Evolutionary conservation across 2,888 invertebrate species (phyloP).

Genomic region (Plagodis dolabraria): DNA sequence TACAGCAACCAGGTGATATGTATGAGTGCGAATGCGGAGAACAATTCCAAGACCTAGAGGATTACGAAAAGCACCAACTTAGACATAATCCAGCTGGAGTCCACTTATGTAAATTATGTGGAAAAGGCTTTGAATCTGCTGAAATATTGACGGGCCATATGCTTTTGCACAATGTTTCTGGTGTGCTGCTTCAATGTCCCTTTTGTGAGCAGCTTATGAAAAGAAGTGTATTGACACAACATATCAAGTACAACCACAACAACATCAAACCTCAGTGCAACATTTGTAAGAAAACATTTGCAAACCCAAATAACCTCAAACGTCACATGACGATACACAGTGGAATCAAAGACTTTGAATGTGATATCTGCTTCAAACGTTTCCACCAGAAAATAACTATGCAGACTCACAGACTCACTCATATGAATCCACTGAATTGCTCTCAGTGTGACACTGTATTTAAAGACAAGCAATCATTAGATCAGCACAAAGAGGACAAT

Average conservation of each 20-base stretch:
- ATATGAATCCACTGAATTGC: conserved; percentile 68
- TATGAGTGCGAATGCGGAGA: conserved; percentile 79
- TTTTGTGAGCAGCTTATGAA: conserved; percentile 72
- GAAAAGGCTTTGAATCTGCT: conserved; percentile 76
- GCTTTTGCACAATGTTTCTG: conserved; percentile 68
- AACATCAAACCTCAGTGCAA: conserved; percentile 73
- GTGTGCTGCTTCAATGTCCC: conserved; percentile 66
- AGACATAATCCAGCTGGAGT: conserved; percentile 72
- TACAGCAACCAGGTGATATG: conserved; percentile 73
- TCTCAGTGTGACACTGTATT: conserved; percentile 68
- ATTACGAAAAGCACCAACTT: conserved; percentile 74
- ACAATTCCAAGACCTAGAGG: conserved; percentile 66
- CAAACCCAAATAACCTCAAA: conserved; percentile 78
- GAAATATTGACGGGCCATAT: conserved; percentile 77
- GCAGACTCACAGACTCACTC: conserved; percentile 78
- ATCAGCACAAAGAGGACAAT: conserved; percentile 59
- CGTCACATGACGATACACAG: conserved; percentile 81
- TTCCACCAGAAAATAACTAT: conserved; percentile 81
- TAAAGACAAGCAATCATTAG: conserved; percentile 54
- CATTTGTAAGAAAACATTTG: conserved; percentile 75
- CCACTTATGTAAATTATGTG: conserved; percentile 72
- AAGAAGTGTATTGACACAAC: conserved; percentile 72
- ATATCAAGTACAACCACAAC: conserved; percentile 77
- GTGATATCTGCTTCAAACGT: conserved; percentile 74
- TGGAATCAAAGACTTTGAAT: conserved; percentile 74